Conservation (phyloP, 2,113 vertebrate species). For the Gambusia holbrooki region DNA sequence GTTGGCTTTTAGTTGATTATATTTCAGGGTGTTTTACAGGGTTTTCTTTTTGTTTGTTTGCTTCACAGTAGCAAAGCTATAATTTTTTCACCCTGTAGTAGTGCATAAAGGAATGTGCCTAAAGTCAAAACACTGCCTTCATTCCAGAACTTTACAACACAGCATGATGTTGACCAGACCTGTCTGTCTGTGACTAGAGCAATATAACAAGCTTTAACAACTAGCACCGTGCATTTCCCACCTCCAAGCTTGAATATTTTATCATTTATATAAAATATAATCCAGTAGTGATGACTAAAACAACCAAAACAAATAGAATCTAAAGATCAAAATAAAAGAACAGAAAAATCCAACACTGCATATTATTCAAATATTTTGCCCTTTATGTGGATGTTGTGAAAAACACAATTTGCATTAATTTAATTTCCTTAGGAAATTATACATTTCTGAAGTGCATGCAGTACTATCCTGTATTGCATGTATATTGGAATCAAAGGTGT, state of each 20-base stretch:
- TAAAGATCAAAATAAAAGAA: no score
- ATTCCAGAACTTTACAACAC: slow-evolving; percentile 57
- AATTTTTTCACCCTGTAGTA: slow-evolving; percentile 26
- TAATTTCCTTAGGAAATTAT: no score
- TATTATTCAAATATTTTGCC: no score
- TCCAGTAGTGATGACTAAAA: no score
- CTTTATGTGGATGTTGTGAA: no score
- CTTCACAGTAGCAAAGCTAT: slow-evolving; percentile 16
- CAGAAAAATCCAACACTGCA: no score
- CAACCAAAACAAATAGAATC: no score
- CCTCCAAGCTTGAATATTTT: background rate
- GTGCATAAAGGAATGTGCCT: slow-evolving; percentile 51
- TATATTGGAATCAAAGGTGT: no score
- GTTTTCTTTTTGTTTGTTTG: background rate
- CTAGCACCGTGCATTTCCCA: slow-evolving; percentile 16
- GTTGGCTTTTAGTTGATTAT: slow-evolving; percentile 24
- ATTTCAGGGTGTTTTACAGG: slow-evolving; percentile 14
- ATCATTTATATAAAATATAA: background rate
- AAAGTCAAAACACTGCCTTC: slow-evolving; percentile 65
- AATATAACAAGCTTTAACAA: slow-evolving; percentile 34
- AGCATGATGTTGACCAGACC: slow-evolving; percentile 51
- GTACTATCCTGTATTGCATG: no score
- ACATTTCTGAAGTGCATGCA: no score
- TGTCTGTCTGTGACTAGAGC: slow-evolving; percentile 4
- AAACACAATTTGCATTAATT: no score